phyloP scores from a whole-genome alignment of 2,113 vertebrate species.

The Sinocyclocheilus maitianheensis region DNA sequence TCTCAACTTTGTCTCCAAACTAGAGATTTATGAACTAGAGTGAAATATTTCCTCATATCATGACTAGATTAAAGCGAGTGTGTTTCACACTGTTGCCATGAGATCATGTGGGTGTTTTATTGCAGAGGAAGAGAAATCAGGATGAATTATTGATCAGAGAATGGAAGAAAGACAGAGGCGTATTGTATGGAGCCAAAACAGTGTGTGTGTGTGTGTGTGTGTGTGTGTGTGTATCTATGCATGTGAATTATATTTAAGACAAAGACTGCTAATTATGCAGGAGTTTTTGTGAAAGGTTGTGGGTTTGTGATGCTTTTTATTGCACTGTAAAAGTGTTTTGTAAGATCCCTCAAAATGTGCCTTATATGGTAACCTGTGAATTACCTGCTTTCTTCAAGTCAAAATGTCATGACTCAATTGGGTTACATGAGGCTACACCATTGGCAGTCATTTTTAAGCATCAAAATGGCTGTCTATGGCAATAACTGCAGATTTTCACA shows the following conservation, averaged over 20 bases:
- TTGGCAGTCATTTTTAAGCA: background rate
- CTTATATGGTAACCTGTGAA: background rate
- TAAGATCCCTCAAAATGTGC: background rate
- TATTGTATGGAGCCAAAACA: background rate
- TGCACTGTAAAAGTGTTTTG: background rate
- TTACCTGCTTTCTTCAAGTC: background rate
- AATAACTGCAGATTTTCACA: background rate
- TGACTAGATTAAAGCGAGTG: background rate
- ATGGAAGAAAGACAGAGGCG: background rate
- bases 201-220: too few relatives aligned
- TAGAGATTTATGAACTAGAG: background rate
- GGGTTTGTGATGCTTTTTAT: background rate
- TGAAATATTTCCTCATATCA: background rate
- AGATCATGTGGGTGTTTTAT: background rate
- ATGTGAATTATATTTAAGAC: too few relatives aligned
- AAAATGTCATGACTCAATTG: background rate
- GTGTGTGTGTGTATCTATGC: too few relatives aligned
- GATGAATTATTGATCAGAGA: constrained; percentile 1
- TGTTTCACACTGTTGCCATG: background rate
- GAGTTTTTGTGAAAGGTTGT: too few relatives aligned
- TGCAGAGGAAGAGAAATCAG: background rate
- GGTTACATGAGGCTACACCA: background rate
- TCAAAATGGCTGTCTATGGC: background rate
- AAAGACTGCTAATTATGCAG: too few relatives aligned
- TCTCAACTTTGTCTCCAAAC: too few relatives aligned